These are phyloP conservation scores for Hoplodrina ambigua DNA, from an alignment of 2,888 invertebrate genomes.

Conservation along the genomic window DNA sequence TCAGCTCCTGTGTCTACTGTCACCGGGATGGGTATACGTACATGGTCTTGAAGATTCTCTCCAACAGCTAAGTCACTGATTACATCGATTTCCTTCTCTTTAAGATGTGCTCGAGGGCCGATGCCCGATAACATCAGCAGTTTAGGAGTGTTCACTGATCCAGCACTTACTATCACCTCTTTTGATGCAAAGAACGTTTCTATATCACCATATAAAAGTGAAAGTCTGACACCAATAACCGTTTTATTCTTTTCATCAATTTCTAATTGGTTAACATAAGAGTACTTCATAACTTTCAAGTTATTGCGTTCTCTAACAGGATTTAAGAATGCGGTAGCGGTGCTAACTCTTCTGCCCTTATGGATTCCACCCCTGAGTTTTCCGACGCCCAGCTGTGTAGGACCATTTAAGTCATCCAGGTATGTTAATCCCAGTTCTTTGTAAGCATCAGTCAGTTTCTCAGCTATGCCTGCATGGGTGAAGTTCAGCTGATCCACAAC, in stretches of 20 bases:
- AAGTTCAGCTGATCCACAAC: conserved; percentile 87
- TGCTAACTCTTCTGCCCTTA: conserved; percentile 89
- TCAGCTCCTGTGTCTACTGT: conserved; percentile 79
- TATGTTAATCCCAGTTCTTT: conserved; percentile 87
- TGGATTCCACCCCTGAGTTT: conserved; percentile 87
- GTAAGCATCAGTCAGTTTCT: conserved; percentile 82
- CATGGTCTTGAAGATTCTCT: conserved; percentile 87
- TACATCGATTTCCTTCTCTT: conserved; percentile 75
- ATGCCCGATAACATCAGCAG: conserved; percentile 83
- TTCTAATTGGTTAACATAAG: conserved; percentile 72
- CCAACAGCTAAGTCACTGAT: conserved; percentile 81
- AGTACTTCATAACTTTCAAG: conserved; percentile 79
- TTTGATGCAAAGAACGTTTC: conserved; percentile 75
- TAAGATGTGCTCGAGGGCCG: conserved; percentile 77
- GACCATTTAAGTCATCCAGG: conserved; percentile 82
- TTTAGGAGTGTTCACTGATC: conserved; percentile 81
- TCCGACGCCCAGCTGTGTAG: conserved; percentile 88
- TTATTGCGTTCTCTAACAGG: conserved; percentile 77
- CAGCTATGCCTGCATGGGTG: conserved; percentile 77
- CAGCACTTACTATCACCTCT: conserved; percentile 83
- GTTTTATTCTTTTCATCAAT: conserved; percentile 71
- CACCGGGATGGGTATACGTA: conserved; percentile 83
- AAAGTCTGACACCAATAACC: conserved; percentile 77
- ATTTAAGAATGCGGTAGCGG: conserved; percentile 87
- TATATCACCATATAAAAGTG: conserved; percentile 70